Conservation (phyloP, 2,888 invertebrate species). For the Calameuta idolon region DNA sequence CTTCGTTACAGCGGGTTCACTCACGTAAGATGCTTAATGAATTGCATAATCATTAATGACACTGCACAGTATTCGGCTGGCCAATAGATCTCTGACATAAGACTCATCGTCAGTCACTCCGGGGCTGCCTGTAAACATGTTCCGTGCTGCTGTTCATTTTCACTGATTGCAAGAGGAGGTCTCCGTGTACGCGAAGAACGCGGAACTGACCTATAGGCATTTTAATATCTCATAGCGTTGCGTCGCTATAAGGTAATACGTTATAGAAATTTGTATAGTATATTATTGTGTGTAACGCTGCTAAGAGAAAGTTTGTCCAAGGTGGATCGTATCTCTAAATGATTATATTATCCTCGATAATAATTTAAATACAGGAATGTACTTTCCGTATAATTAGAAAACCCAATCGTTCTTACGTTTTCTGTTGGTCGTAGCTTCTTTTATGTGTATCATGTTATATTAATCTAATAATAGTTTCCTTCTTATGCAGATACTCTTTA, state of each 20-base stretch:
- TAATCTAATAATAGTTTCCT: background rate
- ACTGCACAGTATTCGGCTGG: background rate
- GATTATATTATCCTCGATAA: background rate
- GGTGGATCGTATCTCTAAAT: background rate
- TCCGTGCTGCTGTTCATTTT: background rate
- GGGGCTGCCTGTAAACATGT: background rate
- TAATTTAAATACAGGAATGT: background rate
- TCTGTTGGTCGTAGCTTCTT: background rate
- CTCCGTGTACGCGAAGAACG: background rate
- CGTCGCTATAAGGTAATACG: background rate
- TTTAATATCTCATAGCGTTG: background rate
- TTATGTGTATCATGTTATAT: background rate
- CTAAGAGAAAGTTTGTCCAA: background rate
- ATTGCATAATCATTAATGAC: background rate
- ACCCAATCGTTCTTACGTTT: background rate
- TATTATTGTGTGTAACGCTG: background rate
- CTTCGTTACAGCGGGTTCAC: background rate
- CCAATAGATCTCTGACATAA: background rate
- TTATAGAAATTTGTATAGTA: background rate
- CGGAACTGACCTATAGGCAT: background rate
- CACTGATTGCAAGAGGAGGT: background rate
- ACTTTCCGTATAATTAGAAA: background rate
- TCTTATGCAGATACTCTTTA: background rate
- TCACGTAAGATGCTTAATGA: background rate
- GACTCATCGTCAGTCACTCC: background rate